These are phyloP conservation scores for Melozone crissalis DNA, from an alignment of 2,113 vertebrate species.

Conservation along the genomic window DNA sequence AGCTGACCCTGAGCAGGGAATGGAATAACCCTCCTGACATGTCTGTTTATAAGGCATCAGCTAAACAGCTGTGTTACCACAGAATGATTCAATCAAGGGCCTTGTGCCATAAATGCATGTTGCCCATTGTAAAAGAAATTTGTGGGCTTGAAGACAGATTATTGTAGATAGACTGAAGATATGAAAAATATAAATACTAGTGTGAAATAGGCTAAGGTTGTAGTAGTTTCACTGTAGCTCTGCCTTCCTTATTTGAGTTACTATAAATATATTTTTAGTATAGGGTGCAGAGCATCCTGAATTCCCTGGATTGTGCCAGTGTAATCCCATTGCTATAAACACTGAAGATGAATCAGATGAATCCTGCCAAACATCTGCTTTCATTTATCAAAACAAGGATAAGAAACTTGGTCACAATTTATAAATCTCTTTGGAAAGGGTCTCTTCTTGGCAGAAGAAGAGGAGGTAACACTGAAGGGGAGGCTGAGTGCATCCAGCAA, in stretches of 20 bases:
- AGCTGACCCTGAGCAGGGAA: background rate
- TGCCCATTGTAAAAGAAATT: background rate
- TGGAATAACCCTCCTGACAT: background rate
- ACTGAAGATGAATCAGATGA: background rate
- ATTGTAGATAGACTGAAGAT: background rate
- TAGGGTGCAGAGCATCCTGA: background rate
- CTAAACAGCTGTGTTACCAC: background rate
- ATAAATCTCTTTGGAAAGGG: background rate
- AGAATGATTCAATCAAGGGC: background rate
- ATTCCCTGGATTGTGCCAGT: background rate
- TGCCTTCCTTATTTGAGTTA: background rate
- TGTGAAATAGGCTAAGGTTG: background rate
- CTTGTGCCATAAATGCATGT: background rate
- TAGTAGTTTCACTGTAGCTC: background rate
- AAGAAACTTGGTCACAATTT: constrained; percentile 7
- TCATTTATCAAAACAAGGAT: constrained; percentile 40
- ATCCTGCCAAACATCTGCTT: constrained; percentile 32
- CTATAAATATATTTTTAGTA: background rate
- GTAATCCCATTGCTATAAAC: background rate
- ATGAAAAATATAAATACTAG: background rate
- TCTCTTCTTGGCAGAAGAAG: background rate
- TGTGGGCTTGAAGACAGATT: background rate
- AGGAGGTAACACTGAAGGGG: background rate
- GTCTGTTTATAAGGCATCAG: background rate
- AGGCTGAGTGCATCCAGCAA: background rate